Percentiles rank a stretch among this genome's conserved stretches.
Conservation (phyloP, 2,888 invertebrate genomes). For the Pteria penguin region DNA sequence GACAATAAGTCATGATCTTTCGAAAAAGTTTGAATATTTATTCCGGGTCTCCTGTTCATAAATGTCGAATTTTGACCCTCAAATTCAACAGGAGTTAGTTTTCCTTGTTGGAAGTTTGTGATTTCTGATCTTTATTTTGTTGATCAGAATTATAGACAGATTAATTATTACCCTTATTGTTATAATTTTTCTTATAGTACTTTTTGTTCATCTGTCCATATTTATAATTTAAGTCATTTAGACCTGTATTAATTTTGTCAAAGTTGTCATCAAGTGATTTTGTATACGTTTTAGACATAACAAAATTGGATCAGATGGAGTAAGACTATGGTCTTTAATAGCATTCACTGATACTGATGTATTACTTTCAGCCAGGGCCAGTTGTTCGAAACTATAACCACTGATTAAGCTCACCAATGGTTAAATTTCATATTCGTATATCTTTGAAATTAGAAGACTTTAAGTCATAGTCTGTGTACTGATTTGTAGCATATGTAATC, state of each 20-base stretch:
- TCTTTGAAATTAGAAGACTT: too few relatives aligned
- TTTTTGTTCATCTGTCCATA: background rate
- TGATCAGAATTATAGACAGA: background rate
- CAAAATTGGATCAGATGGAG: background rate
- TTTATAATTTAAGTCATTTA: background rate
- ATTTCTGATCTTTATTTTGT: background rate
- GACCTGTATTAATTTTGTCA: background rate
- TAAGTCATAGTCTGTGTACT: too few relatives aligned
- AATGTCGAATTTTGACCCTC: background rate
- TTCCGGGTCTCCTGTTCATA: background rate
- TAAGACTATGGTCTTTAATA: background rate
- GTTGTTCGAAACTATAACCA: too few relatives aligned
- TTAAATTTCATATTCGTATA: too few relatives aligned
- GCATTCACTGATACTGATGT: background rate
- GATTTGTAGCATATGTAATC: too few relatives aligned
- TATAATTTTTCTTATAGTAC: background rate
- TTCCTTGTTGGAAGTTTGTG: background rate
- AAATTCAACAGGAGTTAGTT: background rate
- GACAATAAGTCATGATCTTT: background rate
- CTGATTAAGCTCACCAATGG: too few relatives aligned
- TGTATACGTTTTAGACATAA: background rate
- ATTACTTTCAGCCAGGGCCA: background rate
- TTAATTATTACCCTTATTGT: background rate
- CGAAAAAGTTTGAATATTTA: background rate
- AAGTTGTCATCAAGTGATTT: background rate